Evolutionary conservation across 1,140 invertebrate genomes (phyloP), one percentile per base, ranked within the genome.

Genomic region (Drosophila murphyi): DNA sequence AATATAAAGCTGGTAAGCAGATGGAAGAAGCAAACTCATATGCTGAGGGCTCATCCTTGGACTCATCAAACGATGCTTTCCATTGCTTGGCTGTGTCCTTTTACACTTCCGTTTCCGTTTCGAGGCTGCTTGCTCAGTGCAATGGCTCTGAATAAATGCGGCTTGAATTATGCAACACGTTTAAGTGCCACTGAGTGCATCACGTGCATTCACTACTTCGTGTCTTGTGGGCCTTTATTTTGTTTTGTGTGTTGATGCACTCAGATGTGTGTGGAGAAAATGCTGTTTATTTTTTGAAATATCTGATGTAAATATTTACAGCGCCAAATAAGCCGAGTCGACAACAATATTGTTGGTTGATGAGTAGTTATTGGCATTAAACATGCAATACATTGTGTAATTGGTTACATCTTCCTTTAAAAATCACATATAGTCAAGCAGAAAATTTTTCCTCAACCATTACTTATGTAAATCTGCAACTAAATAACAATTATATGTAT

Each of bases 101-200:
- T 76, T 76, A 48, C 54, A 82, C 79, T 79, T 87, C 72, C 76
- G 80, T 79, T 88, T 83, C 83, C 82, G 76, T 47, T 72, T 71
- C 47, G 52, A 68, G 47, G 60, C 41, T 50, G 63, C 75, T 76
- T 62, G 51, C 54, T 63, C 62, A 67, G 77, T 62, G 80, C 85
- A 80, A 78, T 88, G 69, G 73, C 70, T 87, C 54, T 80, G 80
- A 80, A 83, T 88, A 87, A 87, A 88, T 77, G 80, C 55, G 54
- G 51, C 47, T 61, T 87, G 67, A 87, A 87, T 88, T 83, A 87
- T 87, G 83, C 83, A 87, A 74, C 76, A 80, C 83, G 70, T 77
- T 87, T 88, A 87, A 87, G 83, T 87, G 83, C 80, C 72, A 62
- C 39, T 71, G 65, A 48, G 45, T 73, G 72, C 70, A 78, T 39